Base-by-base conservation (phyloP, 2,113 vertebrate genomes). In the Tragelaphus strepsiceros region DNA sequence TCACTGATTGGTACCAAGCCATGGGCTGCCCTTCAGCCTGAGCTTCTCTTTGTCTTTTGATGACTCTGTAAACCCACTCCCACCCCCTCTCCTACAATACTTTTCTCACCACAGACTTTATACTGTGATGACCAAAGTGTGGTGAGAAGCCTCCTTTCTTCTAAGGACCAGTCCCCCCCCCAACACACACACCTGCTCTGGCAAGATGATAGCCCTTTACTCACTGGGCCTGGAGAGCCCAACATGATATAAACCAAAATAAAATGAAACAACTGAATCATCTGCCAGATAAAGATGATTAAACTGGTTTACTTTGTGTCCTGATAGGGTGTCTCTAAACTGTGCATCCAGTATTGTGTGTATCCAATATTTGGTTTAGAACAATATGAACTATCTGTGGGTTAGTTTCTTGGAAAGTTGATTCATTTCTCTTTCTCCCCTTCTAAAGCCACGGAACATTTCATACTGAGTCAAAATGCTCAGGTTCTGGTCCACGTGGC, bases 351-450 rank as follows among this genome's bases (percentile, higher is more conserved):
- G 35, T 51, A 88, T 91, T 3, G 0, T 0, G 51, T 35, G 19
- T 54, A 53, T 83, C 32, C 51, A 56, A 1, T 35, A 56, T 91
- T 71, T 91, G 64, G 46, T 62, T 56, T 30, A 82, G 94, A 88
- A 88, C 0, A 58, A 24, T 0, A 43, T 46, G 21, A 46, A 91
- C 77, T 59, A 87, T 81, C 71, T 91, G 77, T 7, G 17, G 56
- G 90, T 87, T 97, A 94, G 53, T 94, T 97, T 93, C 74, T 39
- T 1, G 2, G 93, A 97, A 97, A 93, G 94, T 95, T 97, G 90
- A 58, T 94, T 92, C 90, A 95, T 81, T 80, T 86, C 94, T 88
- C 82, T 93, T 77, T 93, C 58, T 51, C 0, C 97, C 88, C 16
- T 90, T 95, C 90, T 21, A 78, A 95, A 94, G 77, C 67, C 96